Conservation (phyloP, 2,888 invertebrate species). For the Ommatoiulus sabulosus region DNA sequence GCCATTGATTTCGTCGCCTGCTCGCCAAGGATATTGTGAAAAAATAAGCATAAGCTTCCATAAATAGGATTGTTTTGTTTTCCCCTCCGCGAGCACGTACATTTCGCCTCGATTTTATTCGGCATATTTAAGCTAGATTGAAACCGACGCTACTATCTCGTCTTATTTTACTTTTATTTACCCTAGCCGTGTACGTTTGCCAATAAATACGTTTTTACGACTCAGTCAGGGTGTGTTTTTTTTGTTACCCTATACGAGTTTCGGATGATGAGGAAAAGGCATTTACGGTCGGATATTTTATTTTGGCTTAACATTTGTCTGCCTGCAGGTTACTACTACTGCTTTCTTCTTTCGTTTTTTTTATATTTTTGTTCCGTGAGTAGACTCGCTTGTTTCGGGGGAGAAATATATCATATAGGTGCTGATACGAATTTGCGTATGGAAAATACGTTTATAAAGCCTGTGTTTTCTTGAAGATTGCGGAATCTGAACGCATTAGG, state of each 20-base stretch:
- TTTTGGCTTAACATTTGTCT: not conserved
- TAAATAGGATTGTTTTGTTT: constrained; percentile 11
- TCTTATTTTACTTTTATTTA: not conserved
- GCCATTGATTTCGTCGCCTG: constrained; percentile 34
- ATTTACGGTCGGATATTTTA: not conserved
- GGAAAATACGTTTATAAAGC: no score
- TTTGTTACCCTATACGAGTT: not conserved
- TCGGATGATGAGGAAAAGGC: not conserved
- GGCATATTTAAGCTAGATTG: constrained; percentile 17
- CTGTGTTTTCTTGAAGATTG: no score
- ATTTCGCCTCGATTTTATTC: not conserved
- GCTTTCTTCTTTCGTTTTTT: not conserved
- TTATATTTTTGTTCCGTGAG: not conserved
- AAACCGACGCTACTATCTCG: not conserved
- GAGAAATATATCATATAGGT: not conserved
- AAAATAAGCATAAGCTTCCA: not conserved
- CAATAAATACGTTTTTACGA: constrained; percentile 14
- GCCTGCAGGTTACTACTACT: not conserved
- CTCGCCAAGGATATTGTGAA: not conserved
- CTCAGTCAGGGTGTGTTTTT: not conserved
- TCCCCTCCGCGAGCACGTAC: not conserved
- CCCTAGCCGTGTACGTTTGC: constrained; percentile 7
- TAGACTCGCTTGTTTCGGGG: not conserved
- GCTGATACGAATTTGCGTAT: not conserved
- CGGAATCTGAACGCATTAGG: not conserved